These are phyloP conservation scores for Drosophila busckii DNA, from an alignment of 1,140 invertebrate species.

Conservation along the genomic window DNA sequence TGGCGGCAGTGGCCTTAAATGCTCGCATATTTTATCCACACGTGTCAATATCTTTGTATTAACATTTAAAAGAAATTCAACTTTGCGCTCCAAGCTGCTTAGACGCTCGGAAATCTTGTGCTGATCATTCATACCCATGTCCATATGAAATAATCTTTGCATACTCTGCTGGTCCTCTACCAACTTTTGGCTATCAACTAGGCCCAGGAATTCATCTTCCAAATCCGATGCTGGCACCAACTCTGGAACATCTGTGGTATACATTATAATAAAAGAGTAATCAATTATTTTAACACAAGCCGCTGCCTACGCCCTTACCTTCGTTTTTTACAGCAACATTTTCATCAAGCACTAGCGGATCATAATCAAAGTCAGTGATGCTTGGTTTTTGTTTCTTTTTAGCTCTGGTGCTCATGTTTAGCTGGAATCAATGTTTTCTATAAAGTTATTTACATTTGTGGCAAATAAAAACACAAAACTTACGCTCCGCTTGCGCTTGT, in stretches of 20 bases:
- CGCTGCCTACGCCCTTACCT: no score
- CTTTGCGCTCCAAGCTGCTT: slow-evolving; percentile 27
- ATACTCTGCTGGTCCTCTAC: slow-evolving; percentile 18
- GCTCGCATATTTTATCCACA: slow-evolving; percentile 28
- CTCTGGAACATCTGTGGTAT: slow-evolving; percentile 14
- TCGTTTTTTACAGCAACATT: slow-evolving; percentile 10
- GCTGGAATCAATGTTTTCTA: no score
- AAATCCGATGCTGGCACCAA: neutral
- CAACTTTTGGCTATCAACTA: slow-evolving; percentile 16
- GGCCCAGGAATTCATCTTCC: slow-evolving; percentile 7
- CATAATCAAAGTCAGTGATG: slow-evolving; percentile 11
- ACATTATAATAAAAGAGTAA: no score
- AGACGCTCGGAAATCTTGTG: slow-evolving; percentile 16
- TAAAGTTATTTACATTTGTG: no score
- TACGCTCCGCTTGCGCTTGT: no score
- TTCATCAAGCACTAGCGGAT: slow-evolving; percentile 17
- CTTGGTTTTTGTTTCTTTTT: no score
- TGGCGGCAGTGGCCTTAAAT: slow-evolving; percentile 2
- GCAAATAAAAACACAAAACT: no score
- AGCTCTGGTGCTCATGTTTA: no score
- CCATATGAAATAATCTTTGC: slow-evolving; percentile 1
- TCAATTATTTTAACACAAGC: no score
- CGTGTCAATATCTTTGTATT: slow-evolving; percentile 24
- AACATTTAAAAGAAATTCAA: slow-evolving; percentile 27
- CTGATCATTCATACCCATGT: neutral